Evolutionary conservation across 2,797 vertebrate genomes (phyloP), one percentile per base, ranked within the genome.

Genomic region (Enteromius paludinosus): DNA sequence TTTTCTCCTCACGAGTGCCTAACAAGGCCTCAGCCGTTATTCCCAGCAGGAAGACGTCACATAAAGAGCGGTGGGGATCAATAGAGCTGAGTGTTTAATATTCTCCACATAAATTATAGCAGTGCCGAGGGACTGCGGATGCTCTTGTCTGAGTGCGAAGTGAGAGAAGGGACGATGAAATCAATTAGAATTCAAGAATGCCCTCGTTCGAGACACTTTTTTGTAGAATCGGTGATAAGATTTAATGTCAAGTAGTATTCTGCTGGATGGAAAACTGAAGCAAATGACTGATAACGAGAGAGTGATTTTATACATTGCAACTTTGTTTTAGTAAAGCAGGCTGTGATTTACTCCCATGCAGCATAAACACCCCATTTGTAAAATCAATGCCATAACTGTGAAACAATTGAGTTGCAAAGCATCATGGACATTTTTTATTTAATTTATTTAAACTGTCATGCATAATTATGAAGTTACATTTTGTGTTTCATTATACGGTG

Each of bases 41-140:
- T 91, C 89, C 88, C 89, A 86, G 81, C 65, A 86, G 87, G 83
- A 81, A 33, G 64, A 76, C 78, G 49, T 86, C 86, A 87, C 80
- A 89, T 84, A 84, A 88, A 87, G 85, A 83, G 86, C 56, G 18
- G 62, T 38, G 68, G 56, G 85, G 88, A 89, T 90, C 88, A 90
- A 84, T 90, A 87, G 82, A 80, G 83, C 87, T 90, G 86, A 87
- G 84, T 84, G 82, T 85, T 91, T 90, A 88, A 88, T 89, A 89
- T 88, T 87, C 86, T 86, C 65, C 76, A 87, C 86, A 90, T 88
- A 89, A 90, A 90, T 86, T 86, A 84, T 52, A 87, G 79, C 59
- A 52, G 83, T 74, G 77, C 78, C 71, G 71, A 81, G 88, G 84
- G 87, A 88, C 78, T 69, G 73, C 71, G 49, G 84, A 77, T 80